Evolutionary conservation across 1,140 invertebrate species (phyloP), one percentile per base, ranked within the genome.

Genomic region (Brachionus paranguensis): DNA sequence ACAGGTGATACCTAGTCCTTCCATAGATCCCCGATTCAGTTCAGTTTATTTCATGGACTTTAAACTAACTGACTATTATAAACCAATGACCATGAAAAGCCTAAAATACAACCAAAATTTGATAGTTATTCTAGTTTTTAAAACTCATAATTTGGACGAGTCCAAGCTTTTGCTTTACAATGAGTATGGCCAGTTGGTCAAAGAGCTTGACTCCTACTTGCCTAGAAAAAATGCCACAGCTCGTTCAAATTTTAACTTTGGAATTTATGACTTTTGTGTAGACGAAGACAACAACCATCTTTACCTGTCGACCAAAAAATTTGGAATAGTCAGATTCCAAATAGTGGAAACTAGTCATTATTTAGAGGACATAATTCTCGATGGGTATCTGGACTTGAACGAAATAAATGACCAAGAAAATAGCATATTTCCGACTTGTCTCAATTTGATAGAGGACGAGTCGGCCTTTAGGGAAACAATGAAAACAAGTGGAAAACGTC

Each of bases 61-160:
- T 11, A 81, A 81, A 12, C 27, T 81, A 29, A 12, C 45, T 37
- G 53, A 41, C 12, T 64, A 17, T 20, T 81, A 64, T 17, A 81
- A 60, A 20, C 78, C 78, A 3, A 81, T 81, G 37, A 20, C 6
- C 10, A 68, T 81, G 64, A 81, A 81, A 17, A 81, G 53, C 27
- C 53, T 81, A n/a, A 60, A 68, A 37, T 81, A 27, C 41, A 81
- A 81, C 60, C 78, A 81, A 68, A 81, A 81, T 81, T 68, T 81
- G 11, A 81, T 81, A 47, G 29, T 81, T 37, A 60, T 81, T n/a
- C 20, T 81, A 24, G 55, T 29, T n/a, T 27, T 64, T 37, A 81
- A 81, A 47, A 47, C 17, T 4, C 29, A 64, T 12, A 81, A 60
- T 37, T 64, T 11, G 10, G 55, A 81, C 55, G 78, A 81, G 53